Percentiles rank a stretch among this genome's conserved stretches.
Conservation (phyloP, 2,113 vertebrate species). For the Atrichornis clamosus region DNA sequence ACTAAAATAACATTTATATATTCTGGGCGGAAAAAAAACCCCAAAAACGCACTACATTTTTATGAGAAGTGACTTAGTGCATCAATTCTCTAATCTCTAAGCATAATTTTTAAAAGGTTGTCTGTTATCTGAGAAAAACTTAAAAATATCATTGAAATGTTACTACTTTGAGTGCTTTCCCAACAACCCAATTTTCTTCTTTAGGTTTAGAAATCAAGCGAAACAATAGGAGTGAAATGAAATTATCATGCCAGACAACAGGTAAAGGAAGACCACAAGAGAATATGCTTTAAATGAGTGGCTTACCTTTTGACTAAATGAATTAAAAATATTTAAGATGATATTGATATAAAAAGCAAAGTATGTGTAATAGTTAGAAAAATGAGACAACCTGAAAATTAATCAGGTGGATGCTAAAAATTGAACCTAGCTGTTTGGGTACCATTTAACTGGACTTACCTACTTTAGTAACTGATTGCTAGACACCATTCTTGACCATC, state of each 20-base stretch:
- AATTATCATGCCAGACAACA: rapidly evolving
- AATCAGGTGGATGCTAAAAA: not conserved
- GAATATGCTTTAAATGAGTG: not conserved
- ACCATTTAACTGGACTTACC: not conserved
- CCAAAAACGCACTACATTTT: not conserved
- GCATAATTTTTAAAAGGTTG: not conserved
- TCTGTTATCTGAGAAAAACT: not conserved
- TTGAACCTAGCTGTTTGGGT: not conserved
- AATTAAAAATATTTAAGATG: not conserved
- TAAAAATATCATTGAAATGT: not conserved
- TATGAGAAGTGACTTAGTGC: not conserved
- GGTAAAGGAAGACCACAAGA: not conserved
- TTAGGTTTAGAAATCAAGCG: not conserved
- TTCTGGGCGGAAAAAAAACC: not conserved
- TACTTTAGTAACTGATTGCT: not conserved
- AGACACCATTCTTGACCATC: not conserved
- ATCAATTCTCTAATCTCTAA: not conserved
- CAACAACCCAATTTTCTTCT: not conserved
- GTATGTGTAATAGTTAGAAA: not conserved
- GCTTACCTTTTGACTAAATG: not conserved
- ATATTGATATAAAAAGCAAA: not conserved
- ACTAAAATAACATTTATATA: not conserved
- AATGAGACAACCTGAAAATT: not conserved
- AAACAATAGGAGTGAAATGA: not conserved
- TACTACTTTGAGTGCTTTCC: not conserved